Percentiles rank a stretch among this genome's conserved stretches.
Evolutionary conservation across 2,888 invertebrate genomes (phyloP).

Genomic region (Drepanosiphum platanoidis): DNA sequence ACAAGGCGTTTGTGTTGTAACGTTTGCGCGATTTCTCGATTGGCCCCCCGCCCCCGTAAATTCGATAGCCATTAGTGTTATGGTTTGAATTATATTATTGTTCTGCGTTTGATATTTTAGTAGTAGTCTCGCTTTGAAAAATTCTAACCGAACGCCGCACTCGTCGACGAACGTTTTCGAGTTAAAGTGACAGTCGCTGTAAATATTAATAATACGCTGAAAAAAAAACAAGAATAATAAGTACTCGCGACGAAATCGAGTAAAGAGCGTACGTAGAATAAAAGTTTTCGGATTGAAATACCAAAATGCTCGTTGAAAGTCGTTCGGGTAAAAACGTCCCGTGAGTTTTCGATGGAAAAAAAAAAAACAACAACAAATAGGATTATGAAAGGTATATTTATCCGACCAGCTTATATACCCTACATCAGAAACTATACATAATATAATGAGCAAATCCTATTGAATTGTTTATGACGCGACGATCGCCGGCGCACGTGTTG

Average conservation of each 20-base stretch:
- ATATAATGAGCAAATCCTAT: not conserved
- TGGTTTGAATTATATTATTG: too few relatives aligned
- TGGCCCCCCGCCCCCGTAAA: too few relatives aligned
- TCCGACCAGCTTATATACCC: not conserved
- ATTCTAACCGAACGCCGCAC: not conserved
- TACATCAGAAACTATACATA: not conserved
- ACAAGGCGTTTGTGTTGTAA: too few relatives aligned
- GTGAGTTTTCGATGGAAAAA: not conserved
- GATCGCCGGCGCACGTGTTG: not conserved
- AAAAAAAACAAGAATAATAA: not conserved
- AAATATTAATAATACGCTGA: not conserved
- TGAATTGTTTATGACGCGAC: not conserved
- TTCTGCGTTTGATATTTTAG: too few relatives aligned
- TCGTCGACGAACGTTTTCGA: not conserved
- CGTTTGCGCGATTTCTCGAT: too few relatives aligned
- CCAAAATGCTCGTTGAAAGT: not conserved
- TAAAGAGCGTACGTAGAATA: not conserved
- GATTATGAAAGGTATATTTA: not conserved
- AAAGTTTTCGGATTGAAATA: not conserved
- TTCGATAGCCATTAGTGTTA: too few relatives aligned
- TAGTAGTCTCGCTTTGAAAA: too few relatives aligned
- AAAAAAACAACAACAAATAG: not conserved
- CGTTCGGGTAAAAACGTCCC: not conserved
- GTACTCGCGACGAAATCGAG: not conserved
- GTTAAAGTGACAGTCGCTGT: not conserved